Evolutionary conservation across 1,140 invertebrate species (phyloP).

Genomic region (Aphelinus certus): DNA sequence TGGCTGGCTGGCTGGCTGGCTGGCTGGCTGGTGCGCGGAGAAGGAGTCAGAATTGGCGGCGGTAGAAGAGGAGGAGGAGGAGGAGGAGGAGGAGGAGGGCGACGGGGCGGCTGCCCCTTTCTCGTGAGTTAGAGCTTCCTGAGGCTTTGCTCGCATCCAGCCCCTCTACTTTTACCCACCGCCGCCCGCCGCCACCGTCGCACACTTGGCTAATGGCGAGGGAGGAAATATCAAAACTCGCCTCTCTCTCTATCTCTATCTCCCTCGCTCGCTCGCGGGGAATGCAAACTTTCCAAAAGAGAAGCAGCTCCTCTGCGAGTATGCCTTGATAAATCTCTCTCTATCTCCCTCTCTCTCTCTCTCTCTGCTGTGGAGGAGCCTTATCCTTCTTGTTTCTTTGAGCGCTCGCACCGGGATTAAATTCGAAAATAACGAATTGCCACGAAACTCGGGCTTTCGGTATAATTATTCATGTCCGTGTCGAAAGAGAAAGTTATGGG

Average conservation of each 20-base stretch:
- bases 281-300: background rate
- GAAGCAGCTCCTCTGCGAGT: too few species aligned
- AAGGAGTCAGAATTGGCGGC: background rate
- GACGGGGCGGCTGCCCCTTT: slow-evolving; percentile 47
- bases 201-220: slow-evolving; percentile 48
- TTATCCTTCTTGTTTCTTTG: too few species aligned
- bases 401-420: background rate
- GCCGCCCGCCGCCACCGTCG: background rate
- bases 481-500: too few species aligned
- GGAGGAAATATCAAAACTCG: slow-evolving; percentile 55
- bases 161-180: background rate
- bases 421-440: slow-evolving; percentile 7
- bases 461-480: too few species aligned
- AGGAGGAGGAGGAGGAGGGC: background rate
- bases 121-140: slow-evolving; percentile 59
- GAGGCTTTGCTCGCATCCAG: slow-evolving; percentile 53
- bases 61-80: background rate
- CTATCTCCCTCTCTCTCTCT: background rate
- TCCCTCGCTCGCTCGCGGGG: slow-evolving; percentile 5
- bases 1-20: slow-evolving; percentile 43
- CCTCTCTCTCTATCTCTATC: slow-evolving; percentile 32
- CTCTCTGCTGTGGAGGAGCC: too few species aligned
- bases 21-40: background rate
- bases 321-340: background rate
- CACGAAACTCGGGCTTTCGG: background rate